Evolutionary conservation across 2,797 vertebrate genomes (phyloP).

Genomic region (Pseudocheirus occidentalis): DNA sequence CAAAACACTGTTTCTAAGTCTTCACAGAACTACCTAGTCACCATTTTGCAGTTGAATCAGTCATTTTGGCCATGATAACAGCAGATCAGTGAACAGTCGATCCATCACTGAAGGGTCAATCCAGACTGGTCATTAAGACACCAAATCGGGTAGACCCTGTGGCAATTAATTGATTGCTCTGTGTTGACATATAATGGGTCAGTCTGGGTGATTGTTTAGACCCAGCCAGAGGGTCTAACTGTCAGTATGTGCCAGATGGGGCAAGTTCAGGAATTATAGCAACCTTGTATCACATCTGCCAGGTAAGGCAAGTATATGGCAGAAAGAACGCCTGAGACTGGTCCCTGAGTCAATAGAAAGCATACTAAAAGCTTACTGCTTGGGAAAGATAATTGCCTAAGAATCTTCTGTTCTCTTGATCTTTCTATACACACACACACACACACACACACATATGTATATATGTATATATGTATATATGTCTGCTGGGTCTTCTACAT

Average conservation of each 20-base stretch:
- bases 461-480: neutral
- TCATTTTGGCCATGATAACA: neutral
- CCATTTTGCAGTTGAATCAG: neutral
- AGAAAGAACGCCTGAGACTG: neutral
- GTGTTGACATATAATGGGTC: constrained; percentile 6
- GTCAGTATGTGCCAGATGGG: neutral
- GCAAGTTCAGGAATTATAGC: neutral
- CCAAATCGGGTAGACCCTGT: neutral
- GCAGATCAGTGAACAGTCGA: neutral
- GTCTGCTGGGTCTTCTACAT: neutral
- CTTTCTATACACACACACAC: neutral
- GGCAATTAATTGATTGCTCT: neutral
- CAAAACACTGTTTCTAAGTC: neutral
- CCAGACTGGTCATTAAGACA: constrained; percentile 1
- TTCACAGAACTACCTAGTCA: neutral
- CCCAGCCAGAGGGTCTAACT: neutral
- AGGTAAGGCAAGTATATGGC: neutral
- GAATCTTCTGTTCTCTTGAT: neutral
- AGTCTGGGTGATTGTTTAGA: constrained; percentile 3
- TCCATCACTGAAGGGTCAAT: neutral
- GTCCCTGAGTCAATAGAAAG: neutral
- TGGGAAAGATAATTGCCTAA: neutral
- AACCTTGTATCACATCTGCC: neutral
- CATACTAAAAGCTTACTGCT: neutral
- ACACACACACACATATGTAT: too few relatives aligned